Percentiles rank a stretch among this genome's conserved stretches.
phyloP scores from a whole-genome alignment of 2,888 invertebrate species.

The Euplagia quadripunctaria region DNA sequence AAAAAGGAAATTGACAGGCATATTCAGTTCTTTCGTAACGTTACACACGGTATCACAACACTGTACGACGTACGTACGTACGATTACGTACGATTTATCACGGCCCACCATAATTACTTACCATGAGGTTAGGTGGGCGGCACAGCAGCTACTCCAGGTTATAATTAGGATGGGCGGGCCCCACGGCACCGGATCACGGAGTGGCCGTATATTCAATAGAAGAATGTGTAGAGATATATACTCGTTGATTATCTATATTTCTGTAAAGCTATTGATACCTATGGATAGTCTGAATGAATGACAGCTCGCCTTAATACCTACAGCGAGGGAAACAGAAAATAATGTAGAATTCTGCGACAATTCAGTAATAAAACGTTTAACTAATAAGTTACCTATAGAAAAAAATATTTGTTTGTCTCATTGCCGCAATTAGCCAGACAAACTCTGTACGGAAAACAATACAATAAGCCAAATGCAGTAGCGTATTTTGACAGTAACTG shows the following conservation, averaged over 20 bases:
- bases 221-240: constrained; percentile 11
- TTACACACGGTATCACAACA: constrained; percentile 7
- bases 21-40: background rate
- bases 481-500: too few species aligned
- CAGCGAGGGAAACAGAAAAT: background rate
- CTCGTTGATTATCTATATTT: constrained; percentile 4
- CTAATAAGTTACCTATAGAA: too few species aligned
- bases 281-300: background rate
- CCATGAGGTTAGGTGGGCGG: constrained; percentile 53
- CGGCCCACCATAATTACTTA: constrained; percentile 24
- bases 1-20: too few species aligned
- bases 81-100: too few species aligned
- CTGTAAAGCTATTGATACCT: background rate
- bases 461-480: too few species aligned
- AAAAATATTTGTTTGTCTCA: too few species aligned
- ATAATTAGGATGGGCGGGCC: constrained; percentile 63
- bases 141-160: constrained; percentile 44
- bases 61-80: constrained; percentile 16
- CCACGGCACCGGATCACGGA: constrained; percentile 27
- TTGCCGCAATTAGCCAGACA: too few species aligned
- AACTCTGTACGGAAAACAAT: too few species aligned
- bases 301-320: background rate
- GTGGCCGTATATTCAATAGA: constrained; percentile 8
- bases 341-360: too few species aligned
- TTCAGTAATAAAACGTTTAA: too few species aligned